Percentiles rank a stretch among this genome's conserved stretches.
These are phyloP conservation scores for Andrena bicolor DNA, from an alignment of 2,888 invertebrate genomes.

Conservation along the genomic window DNA sequence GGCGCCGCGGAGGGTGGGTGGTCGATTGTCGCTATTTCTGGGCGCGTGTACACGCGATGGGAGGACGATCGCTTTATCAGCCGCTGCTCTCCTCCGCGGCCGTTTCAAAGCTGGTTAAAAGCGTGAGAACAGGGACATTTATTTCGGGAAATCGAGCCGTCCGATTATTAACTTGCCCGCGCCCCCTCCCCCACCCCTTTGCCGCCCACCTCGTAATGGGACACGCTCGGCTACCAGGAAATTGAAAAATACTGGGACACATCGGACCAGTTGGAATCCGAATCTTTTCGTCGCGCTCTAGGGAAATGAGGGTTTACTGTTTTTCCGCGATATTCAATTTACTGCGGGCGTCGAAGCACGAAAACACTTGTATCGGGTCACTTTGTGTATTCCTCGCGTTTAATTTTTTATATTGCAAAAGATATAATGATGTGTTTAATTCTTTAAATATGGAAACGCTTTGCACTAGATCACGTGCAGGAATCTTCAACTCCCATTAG, in stretches of 20 bases:
- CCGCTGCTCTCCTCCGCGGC: constrained; percentile 14
- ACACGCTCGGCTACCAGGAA: constrained; percentile 34
- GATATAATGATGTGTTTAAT: no score
- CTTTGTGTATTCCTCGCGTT: no score
- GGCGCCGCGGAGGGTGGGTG: constrained; percentile 20
- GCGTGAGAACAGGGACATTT: constrained; percentile 58
- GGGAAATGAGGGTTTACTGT: not conserved
- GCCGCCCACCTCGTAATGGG: constrained; percentile 19
- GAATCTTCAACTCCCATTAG: no score
- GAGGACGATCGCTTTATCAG: constrained; percentile 68
- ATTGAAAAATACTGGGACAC: constrained; percentile 48
- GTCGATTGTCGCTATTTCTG: constrained; percentile 66
- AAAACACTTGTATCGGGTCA: no score
- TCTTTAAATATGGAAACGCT: no score
- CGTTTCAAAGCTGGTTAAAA: constrained; percentile 38
- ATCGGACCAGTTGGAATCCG: not conserved
- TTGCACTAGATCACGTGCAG: no score
- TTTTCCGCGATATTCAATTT: no score
- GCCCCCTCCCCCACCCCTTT: not conserved
- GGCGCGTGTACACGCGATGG: constrained; percentile 38
- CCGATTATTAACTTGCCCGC: constrained; percentile 46
- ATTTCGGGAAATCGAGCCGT: constrained; percentile 53
- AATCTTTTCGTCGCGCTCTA: constrained; percentile 3
- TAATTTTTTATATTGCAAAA: no score
- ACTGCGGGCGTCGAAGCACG: no score